Conservation (phyloP, 2,888 invertebrate genomes). For the Dicyrtomina minuta region DNA sequence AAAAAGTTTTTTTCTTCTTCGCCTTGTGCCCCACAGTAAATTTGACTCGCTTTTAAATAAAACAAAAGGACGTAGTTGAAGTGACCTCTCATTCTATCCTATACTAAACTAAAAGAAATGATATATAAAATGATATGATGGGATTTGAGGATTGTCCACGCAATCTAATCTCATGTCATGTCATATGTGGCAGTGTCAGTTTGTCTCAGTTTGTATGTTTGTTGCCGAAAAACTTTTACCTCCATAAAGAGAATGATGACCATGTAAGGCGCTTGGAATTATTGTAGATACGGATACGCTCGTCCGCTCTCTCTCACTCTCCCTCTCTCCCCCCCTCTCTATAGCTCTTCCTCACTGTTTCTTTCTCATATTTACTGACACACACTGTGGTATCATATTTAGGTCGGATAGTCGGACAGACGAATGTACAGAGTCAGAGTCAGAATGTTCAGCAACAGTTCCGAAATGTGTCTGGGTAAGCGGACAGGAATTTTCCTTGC, state of each 20-base stretch:
- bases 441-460: conserved; percentile 28
- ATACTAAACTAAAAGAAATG: too few relatives aligned
- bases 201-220: not conserved
- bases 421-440: conserved; percentile 30
- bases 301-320: conserved; percentile 8
- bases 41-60: too few relatives aligned
- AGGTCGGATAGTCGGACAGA: conserved; percentile 35
- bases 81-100: too few relatives aligned
- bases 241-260: conserved; percentile 31
- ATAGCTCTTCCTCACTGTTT: not conserved
- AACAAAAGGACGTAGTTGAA: too few relatives aligned
- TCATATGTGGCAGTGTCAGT: not conserved
- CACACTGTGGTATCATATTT: conserved; percentile 28
- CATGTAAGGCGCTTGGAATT: conserved; percentile 24
- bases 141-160: too few relatives aligned
- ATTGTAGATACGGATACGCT: too few relatives aligned
- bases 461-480: conserved; percentile 36
- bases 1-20: too few relatives aligned
- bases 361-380: conserved; percentile 1
- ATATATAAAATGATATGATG: too few relatives aligned
- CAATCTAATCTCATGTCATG: too few relatives aligned
- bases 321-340: not conserved
- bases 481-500: conserved; percentile 23
- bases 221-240: conserved; percentile 22
- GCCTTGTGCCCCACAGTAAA: too few relatives aligned